Base-by-base conservation (phyloP, 2,113 vertebrate species). In the zebrafish (Danio rerio) region DNA sequence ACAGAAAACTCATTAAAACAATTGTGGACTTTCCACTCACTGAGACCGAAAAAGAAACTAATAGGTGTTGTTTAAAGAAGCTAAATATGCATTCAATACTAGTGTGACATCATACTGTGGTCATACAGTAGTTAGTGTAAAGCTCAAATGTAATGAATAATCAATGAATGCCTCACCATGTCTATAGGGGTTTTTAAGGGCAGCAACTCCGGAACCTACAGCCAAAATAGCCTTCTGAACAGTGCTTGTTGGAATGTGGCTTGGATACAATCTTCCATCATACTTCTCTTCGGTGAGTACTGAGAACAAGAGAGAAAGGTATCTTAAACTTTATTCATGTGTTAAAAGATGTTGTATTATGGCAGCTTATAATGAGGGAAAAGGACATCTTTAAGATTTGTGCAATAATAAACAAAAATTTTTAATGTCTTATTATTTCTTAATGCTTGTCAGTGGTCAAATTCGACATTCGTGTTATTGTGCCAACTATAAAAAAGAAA, bases 161-260 rank as follows among this genome's bases (percentile, higher is more conserved):
- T 42, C 13, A 55, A 20, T 55, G 20, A n/a, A 5, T 6, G n/a
- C 74, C 91, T 95, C 87, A 99, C 98, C 98, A 40, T 99, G 97
- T 82, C 98, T 95, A 87, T 98, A 97, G 0, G 98, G 98, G 86
- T 99, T 79, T 56, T 84, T 94, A 0, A 99, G 93, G 0, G 97
- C 94, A 79, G 95, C 93, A 4, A 93, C 63, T 0, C 97, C 98
- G 0, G 98, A 96, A 43, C 97, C 97, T 0, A 93, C 90, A 0
- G 98, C 95, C 91, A 99, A 78, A 87, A 99, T 86, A 58, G 86
- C 88, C 87, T 98, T 99, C 87, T 99, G 98, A 77, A 97, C 80
- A 2, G 85, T 50, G 59, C 87, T 96, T 16, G 96, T 98, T 87
- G 92, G 94, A 58, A 98, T 96, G 86, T 99, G 97, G 47, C 92